Evolutionary conservation across 2,797 vertebrate species (phyloP), one percentile per base, ranked within the genome.

Genomic region (Semotilus atromaculatus): DNA sequence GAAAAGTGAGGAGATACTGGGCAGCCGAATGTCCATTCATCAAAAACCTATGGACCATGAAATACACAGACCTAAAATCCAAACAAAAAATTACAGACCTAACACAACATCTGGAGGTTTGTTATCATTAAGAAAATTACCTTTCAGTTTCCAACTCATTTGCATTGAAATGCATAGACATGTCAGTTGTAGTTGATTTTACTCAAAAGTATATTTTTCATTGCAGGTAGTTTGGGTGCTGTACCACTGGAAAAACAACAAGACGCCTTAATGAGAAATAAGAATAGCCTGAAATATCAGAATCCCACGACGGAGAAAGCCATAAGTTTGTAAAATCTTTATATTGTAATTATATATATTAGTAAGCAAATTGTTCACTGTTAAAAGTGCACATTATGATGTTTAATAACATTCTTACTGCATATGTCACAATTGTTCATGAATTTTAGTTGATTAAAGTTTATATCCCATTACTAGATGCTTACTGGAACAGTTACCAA

Each of bases 241-340:
- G 64, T 7, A 51, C 6, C 71, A 3, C 26, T 4, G 2, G 84
- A 7, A 4, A 89, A 72, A 19, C 88, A 14, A 29, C 58, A 26
- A 2, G 48, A 89, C 11, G 26, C 19, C 13, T 10, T 9, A 0
- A 31, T 7, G 21, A 38, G 8, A 10, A 36, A 7, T 9, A 53
- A 8, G 19, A 53, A 75, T 58, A 93, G 75, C 85, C 90, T 89
- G 78, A 88, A 92, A 3, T 93, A 94, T 89, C 66, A 7, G 19
- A 86, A 34, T 36, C 89, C 5, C 7, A 88, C 92, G 90, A 31
- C 78, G 70, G 67, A 60, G 4, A 91, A 88, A 88, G n/a, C 8
- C 23, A 88, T n/a, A 86, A 40, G 85, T 86, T 60, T 64, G 82
- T 75, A 36, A 26, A 86, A 21, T 23, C 29, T 73, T 48, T 8